Percentiles rank a stretch among this genome's conserved stretches.
These are phyloP conservation scores for Notolepis coatsorum DNA, from an alignment of 2,797 vertebrate genomes.

Conservation along the genomic window DNA sequence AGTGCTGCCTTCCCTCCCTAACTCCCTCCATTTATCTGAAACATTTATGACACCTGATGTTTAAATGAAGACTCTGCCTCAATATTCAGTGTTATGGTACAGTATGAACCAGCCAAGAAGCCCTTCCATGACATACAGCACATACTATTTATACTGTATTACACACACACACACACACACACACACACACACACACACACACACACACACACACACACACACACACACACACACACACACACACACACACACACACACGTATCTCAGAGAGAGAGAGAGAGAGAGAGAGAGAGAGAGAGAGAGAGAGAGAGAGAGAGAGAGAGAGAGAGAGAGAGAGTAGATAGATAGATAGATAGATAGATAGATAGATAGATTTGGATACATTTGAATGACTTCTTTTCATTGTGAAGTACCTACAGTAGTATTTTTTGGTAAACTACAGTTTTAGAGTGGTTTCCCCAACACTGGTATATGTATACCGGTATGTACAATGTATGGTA, in stretches of 20 bases:
- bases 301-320: not conserved
- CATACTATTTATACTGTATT: too few relatives aligned
- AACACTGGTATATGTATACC: too few relatives aligned
- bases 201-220: not conserved
- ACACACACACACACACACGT: not conserved
- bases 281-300: not conserved
- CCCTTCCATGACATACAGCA: slow-evolving; percentile 17
- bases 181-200: not conserved
- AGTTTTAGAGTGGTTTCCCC: too few relatives aligned
- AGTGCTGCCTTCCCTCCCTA: slow-evolving; percentile 28
- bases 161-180: not conserved
- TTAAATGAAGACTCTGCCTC: slow-evolving; percentile 75
- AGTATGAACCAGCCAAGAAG: slow-evolving; percentile 31
- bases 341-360: not conserved
- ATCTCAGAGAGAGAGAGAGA: not conserved
- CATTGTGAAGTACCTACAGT: too few relatives aligned
- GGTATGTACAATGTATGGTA: too few relatives aligned
- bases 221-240: not conserved
- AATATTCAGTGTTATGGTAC: slow-evolving; percentile 54
- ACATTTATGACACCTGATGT: slow-evolving; percentile 81
- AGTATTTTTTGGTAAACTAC: too few relatives aligned
- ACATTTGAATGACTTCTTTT: too few relatives aligned
- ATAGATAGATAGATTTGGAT: not conserved
- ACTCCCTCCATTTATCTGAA: slow-evolving; percentile 65
- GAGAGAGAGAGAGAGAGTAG: not conserved